These are phyloP conservation scores for Orius laevigatus DNA, from an alignment of 1,140 invertebrate genomes.

Conservation along the genomic window DNA sequence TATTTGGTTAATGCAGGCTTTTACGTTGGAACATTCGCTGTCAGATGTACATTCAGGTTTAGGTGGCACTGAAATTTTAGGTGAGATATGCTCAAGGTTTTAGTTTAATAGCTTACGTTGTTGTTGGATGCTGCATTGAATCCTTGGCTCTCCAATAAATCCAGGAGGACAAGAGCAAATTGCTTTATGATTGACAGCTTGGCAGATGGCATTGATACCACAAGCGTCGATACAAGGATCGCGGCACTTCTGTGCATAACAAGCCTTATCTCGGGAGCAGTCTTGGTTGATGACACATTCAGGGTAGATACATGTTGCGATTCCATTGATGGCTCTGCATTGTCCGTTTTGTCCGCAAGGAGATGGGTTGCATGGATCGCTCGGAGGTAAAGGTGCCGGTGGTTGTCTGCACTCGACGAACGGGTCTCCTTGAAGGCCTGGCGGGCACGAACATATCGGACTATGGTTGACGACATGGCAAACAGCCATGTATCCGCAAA, in stretches of 20 bases:
- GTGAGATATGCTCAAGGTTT: not conserved
- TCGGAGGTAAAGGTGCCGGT: constrained; percentile 26
- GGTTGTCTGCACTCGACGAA: constrained; percentile 46
- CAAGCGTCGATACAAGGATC: constrained; percentile 68
- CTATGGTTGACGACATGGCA: constrained; percentile 62
- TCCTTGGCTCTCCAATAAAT: constrained; percentile 61
- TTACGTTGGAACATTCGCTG: constrained; percentile 64
- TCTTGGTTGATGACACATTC: constrained; percentile 73
- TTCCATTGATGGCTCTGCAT: constrained; percentile 49
- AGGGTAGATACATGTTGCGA: constrained; percentile 60
- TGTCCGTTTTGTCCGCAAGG: constrained; percentile 65
- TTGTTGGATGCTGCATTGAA: constrained; percentile 40
- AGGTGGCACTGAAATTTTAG: not conserved
- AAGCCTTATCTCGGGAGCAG: constrained; percentile 62
- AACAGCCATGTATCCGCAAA: constrained; percentile 47
- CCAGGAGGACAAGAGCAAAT: constrained; percentile 62
- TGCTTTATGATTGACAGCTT: constrained; percentile 61
- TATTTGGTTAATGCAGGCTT: constrained; percentile 60
- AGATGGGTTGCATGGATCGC: constrained; percentile 61
- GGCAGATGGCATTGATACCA: constrained; percentile 71
- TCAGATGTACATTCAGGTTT: constrained; percentile 63
- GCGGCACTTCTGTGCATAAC: constrained; percentile 60
- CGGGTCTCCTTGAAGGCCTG: constrained; percentile 53
- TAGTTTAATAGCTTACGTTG: constrained; percentile 7
- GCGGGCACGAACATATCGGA: constrained; percentile 59